phyloP scores from a whole-genome alignment of 2,113 vertebrate genomes.

The Pollachius pollachius region DNA sequence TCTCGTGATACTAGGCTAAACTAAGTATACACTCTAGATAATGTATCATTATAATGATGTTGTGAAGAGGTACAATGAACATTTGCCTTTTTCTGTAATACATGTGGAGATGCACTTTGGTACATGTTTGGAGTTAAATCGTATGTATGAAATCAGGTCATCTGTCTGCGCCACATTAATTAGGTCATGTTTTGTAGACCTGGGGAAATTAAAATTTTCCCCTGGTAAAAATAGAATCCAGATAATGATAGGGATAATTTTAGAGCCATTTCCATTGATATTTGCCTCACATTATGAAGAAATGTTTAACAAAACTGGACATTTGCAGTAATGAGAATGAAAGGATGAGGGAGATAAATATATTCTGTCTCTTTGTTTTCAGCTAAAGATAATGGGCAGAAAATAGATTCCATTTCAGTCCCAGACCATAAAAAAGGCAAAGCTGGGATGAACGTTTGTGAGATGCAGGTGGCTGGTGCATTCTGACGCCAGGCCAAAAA shows the following conservation, averaged over 20 bases:
- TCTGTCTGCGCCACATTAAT: conserved; percentile 50
- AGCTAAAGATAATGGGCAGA: neutral
- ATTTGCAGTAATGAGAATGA: conserved; percentile 35
- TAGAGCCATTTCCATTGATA: conserved; percentile 42
- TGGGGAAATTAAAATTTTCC: conserved; percentile 33
- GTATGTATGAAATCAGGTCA: conserved; percentile 26
- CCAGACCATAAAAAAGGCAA: no score
- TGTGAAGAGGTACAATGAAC: no score
- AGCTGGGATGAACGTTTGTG: neutral
- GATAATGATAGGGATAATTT: conserved; percentile 40
- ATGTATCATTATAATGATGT: no score
- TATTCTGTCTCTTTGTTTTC: conserved; percentile 17
- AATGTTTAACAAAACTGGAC: conserved; percentile 29
- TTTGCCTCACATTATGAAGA: conserved; percentile 41
- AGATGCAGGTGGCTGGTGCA: neutral
- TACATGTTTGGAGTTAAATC: conserved; percentile 31
- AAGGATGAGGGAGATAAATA: conserved; percentile 11
- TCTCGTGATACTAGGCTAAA: no score
- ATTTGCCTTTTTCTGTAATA: no score
- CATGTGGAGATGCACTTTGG: no score
- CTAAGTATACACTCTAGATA: no score
- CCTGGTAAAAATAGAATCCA: conserved; percentile 48
- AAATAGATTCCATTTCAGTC: conserved; percentile 1
- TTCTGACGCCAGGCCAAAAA: no score
- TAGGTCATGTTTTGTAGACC: conserved; percentile 36